Percentiles rank a stretch among this genome's conserved stretches.
Conservation (phyloP, 2,888 invertebrate species). For the Cylloceria caligata region DNA sequence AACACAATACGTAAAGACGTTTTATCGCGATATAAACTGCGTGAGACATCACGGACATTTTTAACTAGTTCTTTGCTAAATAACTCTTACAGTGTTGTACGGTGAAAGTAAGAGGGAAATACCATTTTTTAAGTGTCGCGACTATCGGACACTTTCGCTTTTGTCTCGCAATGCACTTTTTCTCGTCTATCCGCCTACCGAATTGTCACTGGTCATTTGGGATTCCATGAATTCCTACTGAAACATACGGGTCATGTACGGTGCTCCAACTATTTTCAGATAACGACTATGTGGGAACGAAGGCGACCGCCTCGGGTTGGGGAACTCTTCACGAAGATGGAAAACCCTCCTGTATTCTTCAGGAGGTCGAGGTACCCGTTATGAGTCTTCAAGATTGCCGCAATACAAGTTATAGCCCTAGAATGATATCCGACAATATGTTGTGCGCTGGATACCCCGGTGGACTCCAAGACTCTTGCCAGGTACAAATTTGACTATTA, state of each 20-base stretch:
- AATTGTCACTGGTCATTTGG: conserved; percentile 17
- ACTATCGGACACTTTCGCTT: conserved; percentile 45
- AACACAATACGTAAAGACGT: background rate
- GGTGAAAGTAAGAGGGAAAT: background rate
- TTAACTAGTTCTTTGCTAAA: conserved; percentile 6
- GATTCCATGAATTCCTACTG: background rate
- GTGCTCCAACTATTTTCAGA: too few relatives aligned
- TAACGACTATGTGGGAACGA: conserved; percentile 89
- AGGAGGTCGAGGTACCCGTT: conserved; percentile 92
- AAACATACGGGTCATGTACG: conserved; percentile 46
- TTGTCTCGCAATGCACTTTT: conserved; percentile 17
- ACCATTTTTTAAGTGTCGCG: background rate
- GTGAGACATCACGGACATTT: conserved; percentile 23
- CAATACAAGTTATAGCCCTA: conserved; percentile 91
- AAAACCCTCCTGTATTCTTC: conserved; percentile 92
- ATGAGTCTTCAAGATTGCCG: conserved; percentile 84
- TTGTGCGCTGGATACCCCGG: conserved; percentile 92
- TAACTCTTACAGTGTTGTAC: conserved; percentile 3
- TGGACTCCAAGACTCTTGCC: conserved; percentile 93
- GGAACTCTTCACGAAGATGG: conserved; percentile 95
- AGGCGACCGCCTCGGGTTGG: conserved; percentile 94
- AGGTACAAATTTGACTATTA: conserved; percentile 85
- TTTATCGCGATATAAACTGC: background rate
- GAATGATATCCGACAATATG: conserved; percentile 96
- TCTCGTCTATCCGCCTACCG: background rate